These are phyloP conservation scores for Merluccius polli DNA, from an alignment of 2,797 vertebrate genomes.

Conservation along the genomic window DNA sequence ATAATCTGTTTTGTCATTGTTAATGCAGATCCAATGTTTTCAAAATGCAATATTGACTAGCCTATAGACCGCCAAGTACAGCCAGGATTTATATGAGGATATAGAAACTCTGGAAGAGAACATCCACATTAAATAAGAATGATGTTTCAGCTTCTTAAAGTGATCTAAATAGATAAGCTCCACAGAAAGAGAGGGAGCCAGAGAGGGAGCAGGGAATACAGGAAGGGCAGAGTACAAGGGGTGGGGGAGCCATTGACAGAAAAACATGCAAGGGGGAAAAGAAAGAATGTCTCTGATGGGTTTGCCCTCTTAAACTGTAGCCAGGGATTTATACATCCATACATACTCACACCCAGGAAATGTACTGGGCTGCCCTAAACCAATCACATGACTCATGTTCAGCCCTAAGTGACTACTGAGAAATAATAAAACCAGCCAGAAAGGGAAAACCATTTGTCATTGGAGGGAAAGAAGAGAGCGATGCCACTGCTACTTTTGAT, in stretches of 20 bases:
- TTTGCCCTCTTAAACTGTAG: neutral
- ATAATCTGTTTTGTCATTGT: neutral
- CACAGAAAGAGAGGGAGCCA: conserved; percentile 5
- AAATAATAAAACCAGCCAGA: conserved; percentile 8
- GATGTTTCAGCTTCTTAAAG: neutral
- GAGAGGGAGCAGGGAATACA: neutral
- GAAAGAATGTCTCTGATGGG: neutral
- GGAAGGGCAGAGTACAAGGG: neutral
- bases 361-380: conserved; percentile 32
- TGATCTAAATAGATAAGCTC: neutral
- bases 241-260: too few relatives aligned
- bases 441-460: neutral
- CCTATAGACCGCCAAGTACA: neutral
- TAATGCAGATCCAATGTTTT: neutral
- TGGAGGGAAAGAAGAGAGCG: neutral
- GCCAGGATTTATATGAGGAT: neutral
- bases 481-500: neutral
- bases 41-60: neutral
- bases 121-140: neutral
- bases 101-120: neutral
- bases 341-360: conserved; percentile 29
- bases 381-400: conserved; percentile 64
- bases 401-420: conserved; percentile 50
- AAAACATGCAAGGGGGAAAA: too few relatives aligned
- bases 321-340: neutral